Evolutionary conservation across 2,113 vertebrate genomes (phyloP).

Genomic region (Mus spicilegus): DNA sequence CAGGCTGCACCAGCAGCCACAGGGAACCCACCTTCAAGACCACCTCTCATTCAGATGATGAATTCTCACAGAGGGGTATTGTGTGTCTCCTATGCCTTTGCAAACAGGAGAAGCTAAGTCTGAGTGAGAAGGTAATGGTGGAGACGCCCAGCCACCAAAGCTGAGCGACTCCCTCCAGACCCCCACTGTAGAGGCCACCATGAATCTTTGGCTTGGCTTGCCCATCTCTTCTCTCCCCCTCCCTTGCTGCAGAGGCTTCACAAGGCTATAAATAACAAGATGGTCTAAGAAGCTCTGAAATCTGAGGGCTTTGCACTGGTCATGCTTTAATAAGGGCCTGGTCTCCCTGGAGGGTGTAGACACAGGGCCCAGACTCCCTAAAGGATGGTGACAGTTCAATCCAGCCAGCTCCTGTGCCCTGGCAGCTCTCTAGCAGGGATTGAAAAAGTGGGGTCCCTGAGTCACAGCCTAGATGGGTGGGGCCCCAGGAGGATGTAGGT

Average conservation of each 20-base stretch:
- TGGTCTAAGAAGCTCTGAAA: not conserved
- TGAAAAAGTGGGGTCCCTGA: not conserved
- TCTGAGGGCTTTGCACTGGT: constrained; percentile 22
- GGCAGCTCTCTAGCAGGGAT: constrained; percentile 46
- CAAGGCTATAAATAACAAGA: constrained; percentile 27
- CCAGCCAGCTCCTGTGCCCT: not conserved
- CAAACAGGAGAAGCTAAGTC: not conserved
- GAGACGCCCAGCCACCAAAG: not conserved
- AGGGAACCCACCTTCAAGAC: not conserved
- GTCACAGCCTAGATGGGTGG: constrained; percentile 30
- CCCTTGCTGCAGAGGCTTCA: not conserved
- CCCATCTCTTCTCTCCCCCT: not conserved
- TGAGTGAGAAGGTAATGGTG: not conserved
- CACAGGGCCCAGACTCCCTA: not conserved
- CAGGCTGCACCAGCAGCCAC: not conserved
- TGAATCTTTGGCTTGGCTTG: not conserved
- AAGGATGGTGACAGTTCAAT: constrained; percentile 62
- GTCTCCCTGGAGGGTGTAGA: not conserved
- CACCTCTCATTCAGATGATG: not conserved
- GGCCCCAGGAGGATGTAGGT: not conserved
- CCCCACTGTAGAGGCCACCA: not conserved
- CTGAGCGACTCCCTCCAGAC: not conserved
- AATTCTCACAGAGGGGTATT: not conserved
- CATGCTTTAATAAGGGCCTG: constrained; percentile 54
- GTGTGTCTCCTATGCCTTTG: not conserved